Base-by-base conservation (phyloP, 2,888 invertebrate genomes). In the Ophonus ardosiacus region DNA sequence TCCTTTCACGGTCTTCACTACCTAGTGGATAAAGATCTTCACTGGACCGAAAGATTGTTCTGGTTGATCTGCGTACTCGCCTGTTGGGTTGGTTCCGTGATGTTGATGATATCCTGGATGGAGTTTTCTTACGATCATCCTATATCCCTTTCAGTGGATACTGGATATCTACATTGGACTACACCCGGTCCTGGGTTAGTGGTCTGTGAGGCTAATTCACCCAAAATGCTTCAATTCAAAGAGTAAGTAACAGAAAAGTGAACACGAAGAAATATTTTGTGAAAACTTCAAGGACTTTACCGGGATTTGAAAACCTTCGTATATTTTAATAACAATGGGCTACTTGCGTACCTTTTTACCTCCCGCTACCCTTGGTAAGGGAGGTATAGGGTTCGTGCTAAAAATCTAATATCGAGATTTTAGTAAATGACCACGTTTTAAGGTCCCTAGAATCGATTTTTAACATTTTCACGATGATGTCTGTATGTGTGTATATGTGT, bases 1-100 rank as follows among this genome's bases (percentile, higher is more conserved):
- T 81, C 80, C 8, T 81, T 81, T 13, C 80, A 81, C 31, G 80
- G 80, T 7, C n/a, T 81, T 10, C 80, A 81, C 43, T 81, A 63
- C 21, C 17, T 81, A 0, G 80, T 63, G 17, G 80, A 81, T 6
- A n/a, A 17, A 10, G 61, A 21, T 8, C 15, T 81, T 15, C 80
- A 81, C n/a, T 81, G 38, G 31, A 38, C 61, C 31, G 80, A 81
- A 38, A n/a, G 61, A 6, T 8, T 81, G 43, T 81, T 81, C 63
- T 81, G 80, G 80, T 18, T 81, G 61, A 6, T 61, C 38, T 61
- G 63, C n/a, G 43, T 81, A 5, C 40, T 81, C 13, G 61, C 15
- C 8, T 81, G 61, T 13, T 81, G 80, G 80, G 31, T 17, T 7
- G 24, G 80, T 40, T 81, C 80, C 21, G 63, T 81, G 13, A 61